A percentile compares a stretch with the other conserved stretches of the same genome.
Evolutionary conservation across 2,888 invertebrate genomes (phyloP).

Genomic region (Phortica okadai): DNA sequence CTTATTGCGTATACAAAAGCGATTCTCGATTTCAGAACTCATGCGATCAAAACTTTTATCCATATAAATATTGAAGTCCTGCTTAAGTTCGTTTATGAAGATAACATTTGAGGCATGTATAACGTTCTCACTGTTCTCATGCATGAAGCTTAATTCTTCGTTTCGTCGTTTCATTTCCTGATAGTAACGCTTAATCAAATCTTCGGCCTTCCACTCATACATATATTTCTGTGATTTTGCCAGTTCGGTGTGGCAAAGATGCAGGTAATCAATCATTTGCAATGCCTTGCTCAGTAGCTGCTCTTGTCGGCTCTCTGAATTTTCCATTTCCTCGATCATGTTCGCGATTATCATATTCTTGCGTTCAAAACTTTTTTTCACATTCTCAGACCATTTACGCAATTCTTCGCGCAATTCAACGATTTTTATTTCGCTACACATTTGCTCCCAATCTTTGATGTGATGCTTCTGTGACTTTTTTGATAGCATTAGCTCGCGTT

Average conservation of each 20-base stretch:
- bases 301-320: slow-evolving; percentile 65
- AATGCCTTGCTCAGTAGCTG: slow-evolving; percentile 58
- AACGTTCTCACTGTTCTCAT: slow-evolving; percentile 64
- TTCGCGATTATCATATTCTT: slow-evolving; percentile 67
- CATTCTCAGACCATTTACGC: slow-evolving; percentile 58
- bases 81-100: slow-evolving; percentile 55
- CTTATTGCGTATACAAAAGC: slow-evolving; percentile 65
- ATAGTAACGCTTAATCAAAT: slow-evolving; percentile 65
- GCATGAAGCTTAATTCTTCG: slow-evolving; percentile 52
- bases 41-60: slow-evolving; percentile 64
- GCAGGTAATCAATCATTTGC: slow-evolving; percentile 67
- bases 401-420: slow-evolving; percentile 66
- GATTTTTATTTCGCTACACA: slow-evolving; percentile 65
- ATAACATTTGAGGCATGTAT: slow-evolving; percentile 65
- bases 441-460: slow-evolving; percentile 63
- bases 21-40: slow-evolving; percentile 62
- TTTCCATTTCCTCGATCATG: slow-evolving; percentile 61
- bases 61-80: slow-evolving; percentile 61
- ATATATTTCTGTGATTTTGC: slow-evolving; percentile 51
- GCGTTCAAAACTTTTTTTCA: slow-evolving; percentile 51
- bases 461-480: slow-evolving; percentile 61
- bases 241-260: slow-evolving; percentile 60
- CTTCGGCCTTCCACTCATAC: slow-evolving; percentile 65
- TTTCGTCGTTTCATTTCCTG: slow-evolving; percentile 53
- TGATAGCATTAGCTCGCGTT: slow-evolving; percentile 66